These are phyloP conservation scores for Phoebastria nigripes DNA, from an alignment of 2,797 vertebrate species.

Conservation along the genomic window DNA sequence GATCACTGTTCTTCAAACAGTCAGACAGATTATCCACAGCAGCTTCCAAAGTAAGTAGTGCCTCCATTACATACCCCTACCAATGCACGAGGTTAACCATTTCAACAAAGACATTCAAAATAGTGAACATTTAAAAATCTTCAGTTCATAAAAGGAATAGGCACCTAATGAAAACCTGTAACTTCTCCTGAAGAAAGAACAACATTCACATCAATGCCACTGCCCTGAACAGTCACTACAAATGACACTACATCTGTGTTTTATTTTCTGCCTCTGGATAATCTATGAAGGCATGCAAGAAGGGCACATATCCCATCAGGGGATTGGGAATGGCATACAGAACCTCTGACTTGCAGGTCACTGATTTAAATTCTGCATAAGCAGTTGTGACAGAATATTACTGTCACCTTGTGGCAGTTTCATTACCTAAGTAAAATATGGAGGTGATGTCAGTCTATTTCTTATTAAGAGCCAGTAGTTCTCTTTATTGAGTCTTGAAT, in stretches of 20 bases:
- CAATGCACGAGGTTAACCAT: background rate
- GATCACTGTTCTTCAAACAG: conserved; percentile 95
- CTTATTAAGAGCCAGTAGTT: background rate
- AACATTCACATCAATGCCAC: background rate
- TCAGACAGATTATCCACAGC: conserved; percentile 97
- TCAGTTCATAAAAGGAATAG: background rate
- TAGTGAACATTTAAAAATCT: background rate
- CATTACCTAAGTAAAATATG: conserved; percentile 21
- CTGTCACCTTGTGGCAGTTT: conserved; percentile 44
- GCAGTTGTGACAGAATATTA: conserved; percentile 31
- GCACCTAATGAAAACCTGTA: background rate
- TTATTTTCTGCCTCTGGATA: background rate
- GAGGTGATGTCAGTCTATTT: background rate
- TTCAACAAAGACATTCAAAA: background rate
- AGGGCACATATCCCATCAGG: background rate
- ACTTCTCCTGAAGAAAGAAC: background rate
- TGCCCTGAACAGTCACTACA: background rate
- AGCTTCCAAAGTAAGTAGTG: conserved; percentile 92
- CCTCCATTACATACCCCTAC: conserved; percentile 98
- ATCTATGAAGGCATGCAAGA: background rate
- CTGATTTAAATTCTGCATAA: background rate
- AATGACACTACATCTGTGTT: background rate
- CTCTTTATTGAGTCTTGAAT: background rate
- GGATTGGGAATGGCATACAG: background rate
- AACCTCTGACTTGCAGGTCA: conserved; percentile 12